Evolutionary conservation across 2,888 invertebrate species (phyloP).

Genomic region (Drosophila atripex): DNA sequence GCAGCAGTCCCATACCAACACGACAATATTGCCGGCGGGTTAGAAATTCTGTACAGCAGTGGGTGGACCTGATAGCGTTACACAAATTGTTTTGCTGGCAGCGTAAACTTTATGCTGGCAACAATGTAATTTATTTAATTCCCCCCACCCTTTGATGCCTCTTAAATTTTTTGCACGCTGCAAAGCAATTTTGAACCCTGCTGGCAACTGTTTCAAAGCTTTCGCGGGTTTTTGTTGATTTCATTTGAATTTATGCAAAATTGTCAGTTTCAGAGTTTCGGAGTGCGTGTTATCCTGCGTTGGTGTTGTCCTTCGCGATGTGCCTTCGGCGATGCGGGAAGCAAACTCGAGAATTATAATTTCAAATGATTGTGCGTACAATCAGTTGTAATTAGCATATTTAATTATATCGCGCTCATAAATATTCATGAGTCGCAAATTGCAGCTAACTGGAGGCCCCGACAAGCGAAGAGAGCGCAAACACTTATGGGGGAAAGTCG

Average conservation of each 20-base stretch:
- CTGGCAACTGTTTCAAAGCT: conserved; percentile 65
- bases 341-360: conserved; percentile 61
- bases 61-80: conserved; percentile 60
- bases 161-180: conserved; percentile 35
- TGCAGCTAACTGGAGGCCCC: conserved; percentile 61
- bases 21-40: conserved; percentile 22
- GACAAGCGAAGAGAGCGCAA: conserved; percentile 51
- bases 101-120: conserved; percentile 65
- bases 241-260: conserved; percentile 76
- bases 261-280: conserved; percentile 68
- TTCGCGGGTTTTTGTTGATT: conserved; percentile 52
- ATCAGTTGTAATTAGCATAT: conserved; percentile 77
- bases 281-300: conserved; percentile 73
- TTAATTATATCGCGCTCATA: conserved; percentile 70
- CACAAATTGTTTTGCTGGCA: conserved; percentile 72
- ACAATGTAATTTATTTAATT: conserved; percentile 76
- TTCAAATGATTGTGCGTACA: conserved; percentile 78
- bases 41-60: neutral
- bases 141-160: conserved; percentile 22
- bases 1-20: conserved; percentile 8
- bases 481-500: conserved; percentile 40
- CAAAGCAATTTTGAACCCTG: conserved; percentile 39
- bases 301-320: conserved; percentile 58
- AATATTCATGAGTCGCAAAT: conserved; percentile 73
- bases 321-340: conserved; percentile 14